Base-by-base conservation (phyloP, 2,888 invertebrate genomes). In the Nebria salina region DNA sequence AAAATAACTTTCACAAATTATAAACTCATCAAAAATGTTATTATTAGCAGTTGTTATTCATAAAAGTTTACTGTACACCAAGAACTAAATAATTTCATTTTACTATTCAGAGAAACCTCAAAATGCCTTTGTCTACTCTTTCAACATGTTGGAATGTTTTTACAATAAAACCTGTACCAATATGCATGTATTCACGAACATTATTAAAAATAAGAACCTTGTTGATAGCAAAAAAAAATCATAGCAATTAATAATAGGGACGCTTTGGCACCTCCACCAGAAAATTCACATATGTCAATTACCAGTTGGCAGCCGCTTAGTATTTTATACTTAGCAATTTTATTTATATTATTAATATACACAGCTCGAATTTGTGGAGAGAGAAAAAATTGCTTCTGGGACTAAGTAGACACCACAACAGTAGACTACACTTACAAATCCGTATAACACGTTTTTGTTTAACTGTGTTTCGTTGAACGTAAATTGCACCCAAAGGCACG, bases 161-260 rank as follows among this genome's bases (percentile, higher is more conserved):
- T 1, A 34, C 5, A 34, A 4, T 34, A 34, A 34, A 34, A 34
- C 5, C 34, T 20, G 20, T 20, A 20, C 20, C 20, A 20, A 20
- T 20, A 34, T 34, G 34, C 34, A 34, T 34, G 34, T 34, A 4
- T 20, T 20, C 20, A 20, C 20, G 20, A 5, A 34, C 34, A 34
- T 34, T 34, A 34, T 34, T 11, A 41, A 73, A 41, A 42, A 42
- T 73, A 42, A 13, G n/a, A 54, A 42, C 73, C 73, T 73, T 43
- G 73, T 42, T 73, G 34, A 72, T 42, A 42, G 20, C 15, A n/a
- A 42, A 73, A 73, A 73, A 73, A 73, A 54, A 42, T 8, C 4
- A 54, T 54, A 54, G 54, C 54, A 54, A 54, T 54, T 54, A 54
- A 54, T 54, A 54, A 54, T 54, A 11, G 8, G 13, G 54, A 54